Conservation (phyloP, 2,113 vertebrate genomes). For the Semicossyphus pulcher region DNA sequence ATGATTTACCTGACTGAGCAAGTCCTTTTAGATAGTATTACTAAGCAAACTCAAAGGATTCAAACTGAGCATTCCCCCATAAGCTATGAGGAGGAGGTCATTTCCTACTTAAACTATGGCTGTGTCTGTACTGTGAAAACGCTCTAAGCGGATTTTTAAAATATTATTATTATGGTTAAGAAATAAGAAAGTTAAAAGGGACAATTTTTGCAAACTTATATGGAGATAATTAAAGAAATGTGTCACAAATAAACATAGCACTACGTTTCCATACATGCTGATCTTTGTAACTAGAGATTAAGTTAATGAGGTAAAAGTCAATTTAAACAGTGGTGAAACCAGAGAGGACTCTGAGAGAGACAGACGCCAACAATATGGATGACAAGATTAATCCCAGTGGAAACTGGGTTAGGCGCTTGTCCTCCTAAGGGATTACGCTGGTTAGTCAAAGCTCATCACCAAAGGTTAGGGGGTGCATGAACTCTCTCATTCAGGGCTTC, state of each 20-base stretch:
- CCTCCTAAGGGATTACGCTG: conserved; percentile 51
- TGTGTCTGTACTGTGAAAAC: too few relatives aligned
- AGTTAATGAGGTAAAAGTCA: conserved; percentile 5
- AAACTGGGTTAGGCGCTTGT: conserved; percentile 54
- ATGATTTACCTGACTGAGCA: background rate
- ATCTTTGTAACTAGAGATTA: conserved; percentile 9
- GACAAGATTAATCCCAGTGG: conserved; percentile 60
- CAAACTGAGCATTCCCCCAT: background rate
- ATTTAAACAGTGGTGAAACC: conserved; percentile 19
- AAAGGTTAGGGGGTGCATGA: conserved; percentile 37
- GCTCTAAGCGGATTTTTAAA: too few relatives aligned
- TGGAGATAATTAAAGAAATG: background rate
- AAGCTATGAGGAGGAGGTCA: too few relatives aligned
- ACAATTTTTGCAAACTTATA: background rate
- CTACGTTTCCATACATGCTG: background rate
- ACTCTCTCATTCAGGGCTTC: conserved; percentile 13
- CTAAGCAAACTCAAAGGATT: background rate
- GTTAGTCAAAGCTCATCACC: conserved; percentile 54
- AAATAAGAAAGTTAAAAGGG: background rate
- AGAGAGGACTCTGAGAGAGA: conserved; percentile 26
- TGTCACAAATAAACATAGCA: background rate
- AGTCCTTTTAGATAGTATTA: background rate
- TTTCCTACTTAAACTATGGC: background rate
- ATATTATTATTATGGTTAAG: too few relatives aligned
- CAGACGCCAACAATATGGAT: conserved; percentile 47